Base-by-base conservation (phyloP, 2,113 vertebrate species). In the Thunnus thynnus region DNA sequence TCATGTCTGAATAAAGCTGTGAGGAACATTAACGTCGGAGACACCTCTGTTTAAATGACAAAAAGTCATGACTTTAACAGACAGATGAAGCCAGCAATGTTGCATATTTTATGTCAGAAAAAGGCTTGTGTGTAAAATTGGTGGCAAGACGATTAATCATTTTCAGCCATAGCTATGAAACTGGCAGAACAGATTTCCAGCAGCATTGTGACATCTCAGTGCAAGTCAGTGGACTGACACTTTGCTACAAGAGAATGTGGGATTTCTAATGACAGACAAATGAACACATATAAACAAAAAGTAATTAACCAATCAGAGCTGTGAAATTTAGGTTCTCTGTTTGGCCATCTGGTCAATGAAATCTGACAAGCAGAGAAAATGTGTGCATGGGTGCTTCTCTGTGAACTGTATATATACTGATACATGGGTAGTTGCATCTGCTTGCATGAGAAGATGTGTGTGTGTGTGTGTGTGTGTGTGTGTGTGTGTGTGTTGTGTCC, bases 241-340 rank as follows among this genome's bases (percentile, higher is more conserved):
- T 69, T 32, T 48, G 61, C 76, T 22, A 22, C 32, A 20, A 54
- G 46, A 32, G 51, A 41, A 51, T 56, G 36, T n/a, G 22, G 48
- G 25, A 10, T 71, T 57, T 76, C 20, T 50, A 57, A 64, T 77
- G 58, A 58, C 44, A 67, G 36, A 65, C 20, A 72, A 86, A 76
- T 73, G 5, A 81, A 55, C 57, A 85, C 51, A 63, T 36, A 75
- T 58, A 83, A 80, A 88, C 84, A 85, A 72, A 87, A 61, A 85
- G 56, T 79, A 80, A 87, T 89, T 86, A 86, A 86, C 66, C 76
- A 87, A 84, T 88, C 79, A 73, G 72, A 90, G 65, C 80, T 87
- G 79, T 92, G 88, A 86, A 88, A 91, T 89, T 17, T 57, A 80
- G 86, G 76, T 84, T 83, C 57, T 80, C 83, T 85, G 64, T 88